A percentile compares a stretch with the other conserved stretches of the same genome.
phyloP scores from a whole-genome alignment of 2,113 vertebrate genomes.

The Gambusia affinis region DNA sequence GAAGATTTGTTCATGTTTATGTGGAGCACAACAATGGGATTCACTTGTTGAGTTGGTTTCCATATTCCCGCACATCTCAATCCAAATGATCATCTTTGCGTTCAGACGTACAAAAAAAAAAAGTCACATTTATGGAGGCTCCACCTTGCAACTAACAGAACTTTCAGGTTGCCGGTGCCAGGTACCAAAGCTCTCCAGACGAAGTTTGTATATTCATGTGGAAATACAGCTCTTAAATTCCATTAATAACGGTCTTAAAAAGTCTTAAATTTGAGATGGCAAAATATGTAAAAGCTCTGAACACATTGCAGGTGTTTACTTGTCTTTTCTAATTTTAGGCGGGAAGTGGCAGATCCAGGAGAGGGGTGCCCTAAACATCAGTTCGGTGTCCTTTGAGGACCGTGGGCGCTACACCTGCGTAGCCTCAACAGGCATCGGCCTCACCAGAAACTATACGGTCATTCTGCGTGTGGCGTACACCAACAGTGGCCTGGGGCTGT shows the following conservation, averaged over 20 bases:
- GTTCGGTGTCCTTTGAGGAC: conserved; percentile 85
- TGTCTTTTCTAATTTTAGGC: conserved; percentile 65
- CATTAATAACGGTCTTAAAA: no score
- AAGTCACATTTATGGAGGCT: neutral
- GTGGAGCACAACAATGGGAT: neutral
- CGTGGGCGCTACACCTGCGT: conserved; percentile 91
- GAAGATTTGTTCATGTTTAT: no score
- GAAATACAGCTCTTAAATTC: no score
- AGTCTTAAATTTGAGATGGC: no score
- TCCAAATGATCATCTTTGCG: neutral
- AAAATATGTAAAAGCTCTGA: no score
- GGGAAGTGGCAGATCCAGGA: conserved; percentile 84
- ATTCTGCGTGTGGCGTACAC: conserved; percentile 89
- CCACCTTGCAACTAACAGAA: neutral
- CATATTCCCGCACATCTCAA: neutral
- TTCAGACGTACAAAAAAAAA: neutral
- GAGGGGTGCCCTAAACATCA: conserved; percentile 87
- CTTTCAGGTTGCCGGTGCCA: neutral
- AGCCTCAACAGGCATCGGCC: conserved; percentile 8
- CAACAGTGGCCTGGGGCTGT: conserved; percentile 88
- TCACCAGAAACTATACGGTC: conserved; percentile 82
- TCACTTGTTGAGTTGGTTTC: neutral
- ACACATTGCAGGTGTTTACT: neutral
- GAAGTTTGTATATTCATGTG: no score
- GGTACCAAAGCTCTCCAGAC: neutral